These are phyloP conservation scores for Enteromius mattozi DNA, from an alignment of 2,797 vertebrate genomes.

Conservation along the genomic window DNA sequence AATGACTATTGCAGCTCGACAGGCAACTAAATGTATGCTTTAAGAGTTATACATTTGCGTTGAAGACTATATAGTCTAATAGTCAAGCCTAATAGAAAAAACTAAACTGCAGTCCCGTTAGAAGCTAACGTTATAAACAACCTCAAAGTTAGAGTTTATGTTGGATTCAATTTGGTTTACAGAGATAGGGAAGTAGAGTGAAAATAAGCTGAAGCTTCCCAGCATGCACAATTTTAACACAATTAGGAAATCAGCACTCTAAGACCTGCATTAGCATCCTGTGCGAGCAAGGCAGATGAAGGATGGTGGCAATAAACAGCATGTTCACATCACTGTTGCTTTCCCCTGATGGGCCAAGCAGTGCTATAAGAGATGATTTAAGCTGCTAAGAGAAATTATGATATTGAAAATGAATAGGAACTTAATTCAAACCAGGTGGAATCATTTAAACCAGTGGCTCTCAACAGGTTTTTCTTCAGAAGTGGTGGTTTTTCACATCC, in stretches of 20 bases:
- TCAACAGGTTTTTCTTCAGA: conserved; percentile 1
- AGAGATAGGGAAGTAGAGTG: not conserved
- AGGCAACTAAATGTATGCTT: not conserved
- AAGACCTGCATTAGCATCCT: conserved; percentile 38
- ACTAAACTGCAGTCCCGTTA: not conserved
- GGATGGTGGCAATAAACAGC: conserved; percentile 36
- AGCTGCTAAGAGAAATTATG: conserved; percentile 6
- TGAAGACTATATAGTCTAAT: not conserved
- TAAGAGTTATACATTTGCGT: not conserved
- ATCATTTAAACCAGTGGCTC: conserved; percentile 2
- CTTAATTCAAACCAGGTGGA: conserved; percentile 6
- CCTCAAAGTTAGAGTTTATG: conserved; percentile 24
- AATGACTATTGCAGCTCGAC: not conserved
- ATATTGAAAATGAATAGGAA: not conserved
- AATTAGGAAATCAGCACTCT: conserved; percentile 40
- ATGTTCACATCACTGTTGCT: conserved; percentile 20
- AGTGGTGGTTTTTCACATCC: conserved; percentile 23
- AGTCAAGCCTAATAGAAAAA: not conserved
- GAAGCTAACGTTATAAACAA: not conserved
- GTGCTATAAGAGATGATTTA: conserved; percentile 9
- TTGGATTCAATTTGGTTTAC: conserved; percentile 24
- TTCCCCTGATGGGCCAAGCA: conserved; percentile 35
- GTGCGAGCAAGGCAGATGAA: conserved; percentile 8
- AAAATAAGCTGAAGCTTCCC: conserved; percentile 15
- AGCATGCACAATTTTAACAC: conserved; percentile 26